A percentile compares a stretch with the other conserved stretches of the same genome.
Evolutionary conservation across 2,797 vertebrate species (phyloP).

Genomic region (Poliocrania exsul): DNA sequence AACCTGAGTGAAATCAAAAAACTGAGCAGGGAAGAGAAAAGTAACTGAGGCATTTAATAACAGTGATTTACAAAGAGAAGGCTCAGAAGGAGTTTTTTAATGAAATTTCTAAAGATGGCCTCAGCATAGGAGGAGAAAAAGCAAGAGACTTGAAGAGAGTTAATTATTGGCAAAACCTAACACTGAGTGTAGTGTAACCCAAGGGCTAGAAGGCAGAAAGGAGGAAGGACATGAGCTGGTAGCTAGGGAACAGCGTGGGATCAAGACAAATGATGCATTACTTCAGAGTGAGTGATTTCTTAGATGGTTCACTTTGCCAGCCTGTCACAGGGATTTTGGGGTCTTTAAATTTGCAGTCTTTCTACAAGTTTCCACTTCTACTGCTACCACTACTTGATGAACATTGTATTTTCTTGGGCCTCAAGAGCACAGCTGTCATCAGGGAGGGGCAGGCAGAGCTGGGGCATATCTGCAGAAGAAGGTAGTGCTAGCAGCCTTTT

Average conservation of each 20-base stretch:
- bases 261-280: neutral
- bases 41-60: neutral
- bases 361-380: neutral
- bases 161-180: neutral
- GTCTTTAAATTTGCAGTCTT: neutral
- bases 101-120: neutral
- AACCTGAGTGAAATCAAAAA: neutral
- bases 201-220: neutral
- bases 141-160: neutral
- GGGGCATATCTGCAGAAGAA: neutral
- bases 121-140: neutral
- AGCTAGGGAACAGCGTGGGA: neutral
- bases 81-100: neutral
- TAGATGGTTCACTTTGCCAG: neutral
- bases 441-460: neutral
- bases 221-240: neutral
- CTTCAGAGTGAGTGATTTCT: neutral
- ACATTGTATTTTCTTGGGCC: neutral
- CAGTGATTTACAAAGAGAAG: neutral
- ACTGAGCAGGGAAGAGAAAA: neutral
- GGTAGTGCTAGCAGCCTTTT: neutral
- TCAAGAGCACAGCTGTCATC: neutral
- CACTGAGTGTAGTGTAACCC: neutral
- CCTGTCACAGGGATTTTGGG: neutral
- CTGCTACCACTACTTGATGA: neutral